phyloP scores from a whole-genome alignment of 2,888 invertebrate genomes.

The Julus scandinavius region DNA sequence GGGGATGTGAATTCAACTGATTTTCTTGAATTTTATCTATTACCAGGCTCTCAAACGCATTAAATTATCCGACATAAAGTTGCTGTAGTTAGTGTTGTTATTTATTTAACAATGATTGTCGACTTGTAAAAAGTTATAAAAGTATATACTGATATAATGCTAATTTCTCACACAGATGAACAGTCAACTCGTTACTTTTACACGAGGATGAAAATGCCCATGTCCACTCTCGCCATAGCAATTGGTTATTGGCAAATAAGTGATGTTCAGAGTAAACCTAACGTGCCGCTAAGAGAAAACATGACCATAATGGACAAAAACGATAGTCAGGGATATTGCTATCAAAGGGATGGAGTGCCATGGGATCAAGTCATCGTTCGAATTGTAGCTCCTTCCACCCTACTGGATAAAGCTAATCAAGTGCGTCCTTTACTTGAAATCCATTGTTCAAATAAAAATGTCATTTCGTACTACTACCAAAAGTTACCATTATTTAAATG shows the following conservation, averaged over 20 bases:
- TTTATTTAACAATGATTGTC: not conserved
- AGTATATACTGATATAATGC: not conserved
- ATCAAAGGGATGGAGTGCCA: conserved; percentile 2
- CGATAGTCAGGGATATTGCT: not conserved
- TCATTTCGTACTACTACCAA: not conserved
- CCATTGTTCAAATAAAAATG: not conserved
- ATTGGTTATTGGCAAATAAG: conserved; percentile 64
- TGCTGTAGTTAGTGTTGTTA: no score
- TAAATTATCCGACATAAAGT: no score
- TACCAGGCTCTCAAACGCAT: no score
- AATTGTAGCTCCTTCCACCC: not conserved
- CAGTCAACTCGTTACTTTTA: conserved; percentile 61
- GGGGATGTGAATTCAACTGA: no score
- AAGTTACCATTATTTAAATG: no score
- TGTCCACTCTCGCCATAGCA: conserved; percentile 66
- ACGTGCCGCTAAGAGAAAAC: not conserved
- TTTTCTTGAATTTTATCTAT: no score
- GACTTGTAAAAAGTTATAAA: not conserved
- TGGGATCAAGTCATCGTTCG: not conserved
- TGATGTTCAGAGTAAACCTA: not conserved
- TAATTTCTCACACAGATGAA: not conserved
- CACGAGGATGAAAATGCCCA: conserved; percentile 64
- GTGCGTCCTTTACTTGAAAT: not conserved
- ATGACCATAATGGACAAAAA: not conserved
- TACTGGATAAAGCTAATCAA: conserved; percentile 16